Percentiles rank a stretch among this genome's conserved stretches.
phyloP scores from a whole-genome alignment of 2,888 invertebrate species.

The Chymomyza fuscimana region DNA sequence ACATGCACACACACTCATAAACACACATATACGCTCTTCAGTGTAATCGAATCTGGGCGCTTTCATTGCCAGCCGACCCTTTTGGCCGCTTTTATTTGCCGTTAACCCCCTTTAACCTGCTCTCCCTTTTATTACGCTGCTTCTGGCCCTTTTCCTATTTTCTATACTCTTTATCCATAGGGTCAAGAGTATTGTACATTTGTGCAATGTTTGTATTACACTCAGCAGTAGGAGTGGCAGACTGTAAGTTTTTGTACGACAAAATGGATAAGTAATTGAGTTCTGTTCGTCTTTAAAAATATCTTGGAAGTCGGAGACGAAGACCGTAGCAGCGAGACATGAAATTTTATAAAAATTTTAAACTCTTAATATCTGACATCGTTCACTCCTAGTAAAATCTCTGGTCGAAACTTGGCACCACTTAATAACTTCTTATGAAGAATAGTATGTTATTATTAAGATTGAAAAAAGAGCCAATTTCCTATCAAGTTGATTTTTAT shows the following conservation, averaged over 20 bases:
- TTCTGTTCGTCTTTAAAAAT: no score
- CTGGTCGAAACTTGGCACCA: no score
- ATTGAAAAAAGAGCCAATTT: no score
- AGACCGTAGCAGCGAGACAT: no score
- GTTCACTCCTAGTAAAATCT: no score
- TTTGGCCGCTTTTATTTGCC: constrained; percentile 7
- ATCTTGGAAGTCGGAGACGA: no score
- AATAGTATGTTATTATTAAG: no score
- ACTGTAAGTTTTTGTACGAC: not conserved
- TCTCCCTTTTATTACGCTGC: not conserved
- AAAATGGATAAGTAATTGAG: no score
- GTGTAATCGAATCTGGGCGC: constrained; percentile 43
- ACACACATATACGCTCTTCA: constrained; percentile 21
- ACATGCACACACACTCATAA: not conserved
- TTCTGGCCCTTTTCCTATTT: not conserved
- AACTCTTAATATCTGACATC: no score
- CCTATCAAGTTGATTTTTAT: no score
- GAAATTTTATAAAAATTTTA: no score
- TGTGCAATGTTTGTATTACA: not conserved
- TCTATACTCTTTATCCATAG: not conserved
- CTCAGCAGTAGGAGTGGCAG: not conserved
- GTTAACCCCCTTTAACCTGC: not conserved
- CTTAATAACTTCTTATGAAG: no score
- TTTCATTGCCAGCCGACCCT: constrained; percentile 15
- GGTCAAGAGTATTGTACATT: not conserved